Evolutionary conservation across 2,888 invertebrate genomes (phyloP), one percentile per base, ranked within the genome.

Genomic region (Clivina fossor): DNA sequence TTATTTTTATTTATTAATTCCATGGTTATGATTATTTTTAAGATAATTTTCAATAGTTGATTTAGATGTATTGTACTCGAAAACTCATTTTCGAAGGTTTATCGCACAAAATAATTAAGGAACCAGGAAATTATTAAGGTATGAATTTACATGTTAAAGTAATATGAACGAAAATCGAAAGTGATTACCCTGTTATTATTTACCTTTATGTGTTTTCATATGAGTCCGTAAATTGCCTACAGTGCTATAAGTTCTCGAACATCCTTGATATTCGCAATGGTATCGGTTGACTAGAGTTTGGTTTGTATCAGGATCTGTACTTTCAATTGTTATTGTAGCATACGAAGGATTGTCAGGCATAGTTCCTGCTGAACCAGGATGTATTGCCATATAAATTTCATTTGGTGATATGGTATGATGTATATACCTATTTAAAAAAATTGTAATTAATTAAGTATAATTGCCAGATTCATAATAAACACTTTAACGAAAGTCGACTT

Each of bases 121-220:
- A 13, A 4, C 4, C 16, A 32, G 38, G 16, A 43, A 30, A 46
- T 15, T 40, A 9, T 7, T 7, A 40, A 15, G 7, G 18, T 8
- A 13, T 13, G 19, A 18, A 40, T 40, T 40, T n/a, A n/a, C n/a
- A 35, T 35, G 35, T 35, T 35, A 35, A 35, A 35, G 35, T 5
- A 35, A 35, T 33, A 49, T 46, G 59, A 56, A n/a, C n/a, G n/a
- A n/a, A n/a, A n/a, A n/a, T n/a, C n/a, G 41, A 19, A 35, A 51
- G 8, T n/a, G n/a, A n/a, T n/a, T n/a, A n/a, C n/a, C n/a, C n/a
- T n/a, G n/a, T n/a, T n/a, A n/a, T n/a, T 47, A 64, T 65, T 67
- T 77, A 93, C 95, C 95, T 85, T 88, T 91, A 69, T 96, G 95
- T 54, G 93, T 93, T 79, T 95, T 96, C 82, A 93, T 85, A 76